phyloP scores from a whole-genome alignment of 1,140 invertebrate species.

The Aphaenogaster ashmeadi region DNA sequence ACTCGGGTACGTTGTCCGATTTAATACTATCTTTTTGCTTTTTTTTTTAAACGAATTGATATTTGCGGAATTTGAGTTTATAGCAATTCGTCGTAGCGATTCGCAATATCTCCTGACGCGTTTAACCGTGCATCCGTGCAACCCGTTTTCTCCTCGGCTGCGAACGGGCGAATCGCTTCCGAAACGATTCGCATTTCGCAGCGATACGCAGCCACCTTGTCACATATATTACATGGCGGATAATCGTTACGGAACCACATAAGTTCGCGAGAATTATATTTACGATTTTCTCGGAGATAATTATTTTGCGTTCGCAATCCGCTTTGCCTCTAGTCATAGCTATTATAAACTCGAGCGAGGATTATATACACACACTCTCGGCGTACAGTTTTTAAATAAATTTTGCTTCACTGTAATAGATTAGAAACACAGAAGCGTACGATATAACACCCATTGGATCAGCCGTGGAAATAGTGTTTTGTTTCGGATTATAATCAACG shows the following conservation, averaged over 20 bases:
- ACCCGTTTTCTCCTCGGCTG: neutral
- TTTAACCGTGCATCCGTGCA: neutral
- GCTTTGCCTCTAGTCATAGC: constrained; percentile 18
- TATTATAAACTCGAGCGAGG: constrained; percentile 14
- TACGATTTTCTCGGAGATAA: constrained; percentile 32
- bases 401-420: constrained; percentile 10
- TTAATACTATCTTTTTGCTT: neutral
- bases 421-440: constrained; percentile 23
- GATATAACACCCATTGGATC: constrained; percentile 22
- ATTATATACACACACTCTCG: neutral
- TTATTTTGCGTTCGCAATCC: neutral
- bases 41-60: neutral
- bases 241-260: constrained; percentile 21
- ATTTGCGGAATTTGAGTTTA: constrained; percentile 9
- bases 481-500: constrained; percentile 43
- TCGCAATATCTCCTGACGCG: neutral
- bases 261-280: constrained; percentile 26
- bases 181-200: constrained; percentile 2
- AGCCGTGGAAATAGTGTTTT: constrained; percentile 18
- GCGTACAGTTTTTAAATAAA: constrained; percentile 30
- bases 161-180: neutral
- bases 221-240: neutral
- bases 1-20: neutral
- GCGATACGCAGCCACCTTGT: neutral
- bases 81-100: neutral